phyloP scores from a whole-genome alignment of 2,888 invertebrate species.

The Mythimna impura region DNA sequence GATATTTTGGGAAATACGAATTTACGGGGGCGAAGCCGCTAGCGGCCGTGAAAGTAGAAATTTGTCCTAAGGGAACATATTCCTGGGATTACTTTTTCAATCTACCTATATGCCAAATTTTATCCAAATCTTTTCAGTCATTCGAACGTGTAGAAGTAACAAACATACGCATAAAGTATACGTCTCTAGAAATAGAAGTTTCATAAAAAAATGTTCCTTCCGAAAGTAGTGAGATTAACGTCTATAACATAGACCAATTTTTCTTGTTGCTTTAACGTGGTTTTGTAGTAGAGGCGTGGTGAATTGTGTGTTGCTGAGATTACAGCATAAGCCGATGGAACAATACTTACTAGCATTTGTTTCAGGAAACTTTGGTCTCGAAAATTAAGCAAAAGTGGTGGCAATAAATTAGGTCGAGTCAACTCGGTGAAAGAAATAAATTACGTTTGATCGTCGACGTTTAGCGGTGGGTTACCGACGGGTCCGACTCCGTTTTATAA shows the following conservation, averaged over 20 bases:
- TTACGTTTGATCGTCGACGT: conserved; percentile 24
- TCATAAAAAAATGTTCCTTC: not conserved
- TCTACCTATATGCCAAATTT: rapidly evolving
- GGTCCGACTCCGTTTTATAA: conserved; percentile 9
- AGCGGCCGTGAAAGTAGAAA: not conserved
- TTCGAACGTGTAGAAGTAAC: not conserved
- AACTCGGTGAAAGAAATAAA: conserved; percentile 31
- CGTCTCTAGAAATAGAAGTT: not conserved
- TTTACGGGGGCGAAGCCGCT: too few species aligned
- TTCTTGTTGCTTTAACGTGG: not conserved
- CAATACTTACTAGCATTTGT: conserved; percentile 16
- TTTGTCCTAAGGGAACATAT: too few species aligned
- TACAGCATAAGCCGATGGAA: conserved; percentile 13
- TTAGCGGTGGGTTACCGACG: conserved; percentile 5
- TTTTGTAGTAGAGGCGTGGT: not conserved
- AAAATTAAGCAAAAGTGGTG: conserved; percentile 19
- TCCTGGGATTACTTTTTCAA: not conserved
- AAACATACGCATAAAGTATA: not conserved
- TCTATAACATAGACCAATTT: not conserved
- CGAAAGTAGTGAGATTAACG: conserved; percentile 3
- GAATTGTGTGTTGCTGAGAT: conserved; percentile 16
- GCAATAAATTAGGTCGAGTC: conserved; percentile 30
- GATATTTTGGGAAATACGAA: not conserved
- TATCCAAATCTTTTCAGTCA: too few species aligned
- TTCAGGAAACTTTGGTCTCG: conserved; percentile 18